Evolutionary conservation across 2,113 vertebrate species (phyloP).

Genomic region (Pseudopipra pipra): DNA sequence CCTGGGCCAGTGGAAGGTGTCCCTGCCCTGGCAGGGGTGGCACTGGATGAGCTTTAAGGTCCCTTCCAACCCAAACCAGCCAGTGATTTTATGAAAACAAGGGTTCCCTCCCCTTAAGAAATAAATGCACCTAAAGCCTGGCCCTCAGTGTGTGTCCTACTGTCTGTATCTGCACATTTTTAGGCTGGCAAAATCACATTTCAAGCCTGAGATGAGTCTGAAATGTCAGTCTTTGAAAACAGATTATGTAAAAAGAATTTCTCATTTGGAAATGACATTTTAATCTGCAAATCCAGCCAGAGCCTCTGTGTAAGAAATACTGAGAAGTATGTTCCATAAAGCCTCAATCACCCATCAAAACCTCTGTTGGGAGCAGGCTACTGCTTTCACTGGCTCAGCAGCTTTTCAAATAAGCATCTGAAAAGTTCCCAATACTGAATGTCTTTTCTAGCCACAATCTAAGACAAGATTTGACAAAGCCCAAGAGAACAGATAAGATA

Average conservation of each 20-base stretch:
- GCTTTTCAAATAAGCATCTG: not conserved
- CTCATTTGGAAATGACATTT: not conserved
- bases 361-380: not conserved
- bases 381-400: not conserved
- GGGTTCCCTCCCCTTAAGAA: not conserved
- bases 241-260: not conserved
- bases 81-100: not conserved
- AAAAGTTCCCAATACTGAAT: not conserved
- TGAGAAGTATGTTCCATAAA: not conserved
- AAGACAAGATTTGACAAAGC: not conserved
- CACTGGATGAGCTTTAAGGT: not conserved
- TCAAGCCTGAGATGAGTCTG: not conserved
- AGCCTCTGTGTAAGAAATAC: not conserved
- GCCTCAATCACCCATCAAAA: not conserved
- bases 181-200: not conserved
- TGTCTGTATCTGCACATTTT: not conserved
- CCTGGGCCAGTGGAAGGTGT: not conserved
- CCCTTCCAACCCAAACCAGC: not conserved
- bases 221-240: slow-evolving; percentile 1
- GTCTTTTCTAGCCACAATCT: not conserved
- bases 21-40: not conserved
- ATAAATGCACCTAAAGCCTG: not conserved
- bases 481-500: not conserved
- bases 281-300: not conserved
- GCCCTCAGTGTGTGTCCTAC: not conserved